Base-by-base conservation (phyloP, 2,797 vertebrate genomes). In the Melanotaenia nigrans region DNA sequence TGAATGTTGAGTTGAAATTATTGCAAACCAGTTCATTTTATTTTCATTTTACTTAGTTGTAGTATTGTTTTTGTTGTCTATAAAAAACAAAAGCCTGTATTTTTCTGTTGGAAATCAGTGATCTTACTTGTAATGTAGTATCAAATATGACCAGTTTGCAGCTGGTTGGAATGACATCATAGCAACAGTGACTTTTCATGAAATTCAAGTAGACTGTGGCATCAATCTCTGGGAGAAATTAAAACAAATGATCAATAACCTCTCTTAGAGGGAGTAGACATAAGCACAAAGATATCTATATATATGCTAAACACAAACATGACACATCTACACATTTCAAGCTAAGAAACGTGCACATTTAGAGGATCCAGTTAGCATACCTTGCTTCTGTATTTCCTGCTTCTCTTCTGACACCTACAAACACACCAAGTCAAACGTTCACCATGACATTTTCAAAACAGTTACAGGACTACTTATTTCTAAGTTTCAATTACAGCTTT, bases 91-190 rank as follows among this genome's bases (percentile, higher is more conserved):
- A 33, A 33, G 32, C 32, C 4, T 38, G 12, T 38, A 13, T 38
- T n/a, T 22, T 22, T 51, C n/a, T 12, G n/a, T 0, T 9, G 36
- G 42, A 57, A 66, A 57, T 59, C 53, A 51, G 24, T 36, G 5
- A 4, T 16, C 82, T 82, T 82, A 97, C 97, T 93, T 96, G 93
- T 28, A 98, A 87, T 0, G 71, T 93, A 60, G 95, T 96, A 77
- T 99, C 97, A 3, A 99, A 98, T 86, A 99, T 94, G 3, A 99
- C 95, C 1, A 99, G 94, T 87, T 99, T 99, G 87, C 96, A 97
- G 92, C 97, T 99, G 89, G 96, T 97, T 54, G 98, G 97, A 90
- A 98, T 94, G 66, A 96, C 95, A 0, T 98, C 96, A 0, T 99
- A 99, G 88, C 98, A 99, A 77, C 87, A 88, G 89, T 97, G 96